phyloP scores from a whole-genome alignment of 2,797 vertebrate species.

The Mycteria americana region DNA sequence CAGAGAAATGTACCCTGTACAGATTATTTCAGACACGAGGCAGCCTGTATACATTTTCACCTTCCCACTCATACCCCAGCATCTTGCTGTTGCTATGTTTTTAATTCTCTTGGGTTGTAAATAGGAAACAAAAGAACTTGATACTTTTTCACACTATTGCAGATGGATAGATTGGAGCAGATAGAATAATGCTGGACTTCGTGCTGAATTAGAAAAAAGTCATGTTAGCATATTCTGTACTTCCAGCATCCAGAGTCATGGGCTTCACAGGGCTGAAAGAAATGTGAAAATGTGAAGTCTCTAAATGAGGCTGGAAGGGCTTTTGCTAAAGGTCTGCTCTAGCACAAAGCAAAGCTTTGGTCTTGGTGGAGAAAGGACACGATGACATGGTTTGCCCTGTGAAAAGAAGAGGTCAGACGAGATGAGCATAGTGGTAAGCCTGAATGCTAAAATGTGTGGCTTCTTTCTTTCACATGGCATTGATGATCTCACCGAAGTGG shows the following conservation, averaged over 20 bases:
- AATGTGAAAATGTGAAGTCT: not conserved
- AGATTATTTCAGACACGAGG: slow-evolving; percentile 36
- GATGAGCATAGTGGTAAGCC: not conserved
- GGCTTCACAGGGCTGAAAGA: not conserved
- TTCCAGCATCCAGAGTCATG: not conserved
- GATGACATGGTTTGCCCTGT: not conserved
- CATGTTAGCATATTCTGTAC: not conserved
- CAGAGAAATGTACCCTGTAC: slow-evolving; percentile 28
- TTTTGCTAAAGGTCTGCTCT: not conserved
- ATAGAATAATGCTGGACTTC: not conserved
- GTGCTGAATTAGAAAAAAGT: not conserved
- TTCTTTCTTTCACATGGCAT: not conserved
- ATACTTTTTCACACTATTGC: not conserved
- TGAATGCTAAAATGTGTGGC: not conserved
- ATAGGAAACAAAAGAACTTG: slow-evolving; percentile 30
- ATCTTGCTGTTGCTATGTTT: slow-evolving; percentile 24
- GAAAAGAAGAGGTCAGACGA: not conserved
- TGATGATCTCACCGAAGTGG: not conserved
- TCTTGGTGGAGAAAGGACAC: not conserved
- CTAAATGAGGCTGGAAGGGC: not conserved
- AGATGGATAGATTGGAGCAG: not conserved
- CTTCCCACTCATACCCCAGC: slow-evolving; percentile 45
- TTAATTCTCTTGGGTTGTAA: slow-evolving; percentile 16
- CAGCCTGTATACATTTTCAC: slow-evolving; percentile 59
- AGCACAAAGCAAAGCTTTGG: not conserved